These are phyloP conservation scores for Zophobas morio DNA, from an alignment of 1,140 invertebrate species.

Conservation along the genomic window DNA sequence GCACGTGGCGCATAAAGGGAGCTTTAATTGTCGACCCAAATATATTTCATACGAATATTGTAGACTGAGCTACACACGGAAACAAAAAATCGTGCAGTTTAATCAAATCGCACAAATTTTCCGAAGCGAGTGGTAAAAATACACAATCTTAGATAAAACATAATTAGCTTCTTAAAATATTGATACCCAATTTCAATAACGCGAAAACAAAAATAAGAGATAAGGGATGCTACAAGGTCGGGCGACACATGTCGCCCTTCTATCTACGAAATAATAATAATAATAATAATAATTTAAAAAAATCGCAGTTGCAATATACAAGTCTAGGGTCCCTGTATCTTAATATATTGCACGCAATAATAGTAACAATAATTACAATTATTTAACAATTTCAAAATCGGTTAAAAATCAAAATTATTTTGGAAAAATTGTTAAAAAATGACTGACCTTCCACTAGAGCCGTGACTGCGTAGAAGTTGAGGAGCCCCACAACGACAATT, in stretches of 20 bases:
- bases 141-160: not conserved
- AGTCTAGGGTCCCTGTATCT: constrained; percentile 6
- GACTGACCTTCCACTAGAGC: constrained; percentile 42
- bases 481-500: constrained; percentile 19
- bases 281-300: too few relatives aligned
- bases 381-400: not conserved
- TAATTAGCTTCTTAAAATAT: too few relatives aligned
- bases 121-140: not conserved
- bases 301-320: constrained; percentile 7
- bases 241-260: not conserved
- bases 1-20: too few relatives aligned
- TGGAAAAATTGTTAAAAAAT: constrained; percentile 1
- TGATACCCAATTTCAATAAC: too few relatives aligned
- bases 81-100: too few relatives aligned
- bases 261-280: not conserved
- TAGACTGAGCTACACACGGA: not conserved
- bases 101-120: not conserved
- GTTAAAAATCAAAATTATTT: not conserved
- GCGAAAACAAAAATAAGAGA: constrained; percentile 13
- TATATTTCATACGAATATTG: not conserved
- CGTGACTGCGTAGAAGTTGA: constrained; percentile 39
- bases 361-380: too few relatives aligned
- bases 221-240: constrained; percentile 9
- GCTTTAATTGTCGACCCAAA: too few relatives aligned
- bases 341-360: constrained; percentile 11